Evolutionary conservation across 2,113 vertebrate species (phyloP).

Genomic region (Chiloscyllium plagiosum): DNA sequence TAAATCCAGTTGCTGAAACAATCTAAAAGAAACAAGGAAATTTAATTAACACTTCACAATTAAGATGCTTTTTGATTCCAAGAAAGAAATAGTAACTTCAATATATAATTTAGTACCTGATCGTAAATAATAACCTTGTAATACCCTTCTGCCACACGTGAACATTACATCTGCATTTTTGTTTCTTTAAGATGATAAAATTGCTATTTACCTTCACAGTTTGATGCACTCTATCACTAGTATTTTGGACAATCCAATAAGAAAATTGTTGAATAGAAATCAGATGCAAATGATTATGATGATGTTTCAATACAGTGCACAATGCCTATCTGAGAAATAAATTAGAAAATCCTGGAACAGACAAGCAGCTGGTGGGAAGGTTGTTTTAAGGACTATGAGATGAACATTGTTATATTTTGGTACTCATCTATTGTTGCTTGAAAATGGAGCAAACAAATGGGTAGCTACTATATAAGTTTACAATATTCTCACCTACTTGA

Average conservation of each 20-base stretch:
- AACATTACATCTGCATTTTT: constrained; percentile 2
- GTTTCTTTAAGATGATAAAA: constrained; percentile 12
- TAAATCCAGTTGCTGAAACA: background rate
- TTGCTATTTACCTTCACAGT: constrained; percentile 30
- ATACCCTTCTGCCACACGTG: background rate
- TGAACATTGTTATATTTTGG: background rate
- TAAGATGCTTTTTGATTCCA: background rate
- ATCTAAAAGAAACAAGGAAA: background rate
- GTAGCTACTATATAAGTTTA: background rate
- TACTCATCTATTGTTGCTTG: background rate
- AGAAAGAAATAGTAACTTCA: background rate
- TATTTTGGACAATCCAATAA: constrained; percentile 9
- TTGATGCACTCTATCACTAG: constrained; percentile 11
- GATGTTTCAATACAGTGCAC: constrained; percentile 28
- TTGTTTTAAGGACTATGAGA: background rate
- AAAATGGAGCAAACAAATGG: background rate
- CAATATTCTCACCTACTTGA: background rate
- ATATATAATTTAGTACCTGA: background rate
- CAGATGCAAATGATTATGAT: constrained; percentile 30
- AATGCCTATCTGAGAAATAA: background rate
- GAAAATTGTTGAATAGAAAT: background rate
- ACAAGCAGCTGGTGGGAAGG: background rate
- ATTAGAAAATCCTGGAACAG: background rate
- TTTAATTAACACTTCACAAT: background rate
- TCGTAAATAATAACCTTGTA: constrained; percentile 27